Conservation (phyloP, 2,113 vertebrate species). For the Thermophis baileyi region DNA sequence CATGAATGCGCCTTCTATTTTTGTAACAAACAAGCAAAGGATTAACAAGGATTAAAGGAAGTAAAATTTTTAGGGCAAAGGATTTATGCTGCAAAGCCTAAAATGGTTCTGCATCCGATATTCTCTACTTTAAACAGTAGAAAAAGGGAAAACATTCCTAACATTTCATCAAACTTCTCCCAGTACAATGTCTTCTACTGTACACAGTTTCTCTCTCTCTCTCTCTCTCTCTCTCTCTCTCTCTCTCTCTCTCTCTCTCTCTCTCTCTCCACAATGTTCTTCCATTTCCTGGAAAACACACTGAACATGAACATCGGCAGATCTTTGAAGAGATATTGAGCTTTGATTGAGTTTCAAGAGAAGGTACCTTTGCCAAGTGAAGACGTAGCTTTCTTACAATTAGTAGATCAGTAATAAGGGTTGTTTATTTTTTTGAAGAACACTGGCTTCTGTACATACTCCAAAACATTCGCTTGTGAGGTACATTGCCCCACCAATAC, state of each 20-base stretch:
- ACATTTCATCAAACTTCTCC: not conserved
- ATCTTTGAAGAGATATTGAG: not conserved
- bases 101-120: not conserved
- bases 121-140: not conserved
- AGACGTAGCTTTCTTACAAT: not conserved
- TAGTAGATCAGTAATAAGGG: not conserved
- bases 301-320: not conserved
- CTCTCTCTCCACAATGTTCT: not conserved
- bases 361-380: not conserved
- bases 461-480: not conserved
- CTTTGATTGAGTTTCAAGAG: not conserved
- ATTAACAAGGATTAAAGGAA: not conserved
- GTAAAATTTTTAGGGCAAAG: not conserved
- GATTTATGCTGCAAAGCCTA: not conserved
- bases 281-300: not conserved
- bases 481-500: not conserved
- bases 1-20: not conserved
- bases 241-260: not conserved
- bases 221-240: too few relatives aligned
- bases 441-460: not conserved
- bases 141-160: not conserved
- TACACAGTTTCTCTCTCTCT: not conserved
- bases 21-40: not conserved
- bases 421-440: not conserved
- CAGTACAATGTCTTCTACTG: not conserved